A percentile compares a stretch with the other conserved stretches of the same genome.
Conservation (phyloP, 1,140 invertebrate genomes). For the Caenorhabditis elegans region WBcel235 BX284605.5:9224001-9224500, state of each 20-base stretch:
- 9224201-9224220: background rate
- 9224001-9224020: constrained; percentile 49
- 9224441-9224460: too few relatives aligned
- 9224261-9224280: constrained; percentile 13
- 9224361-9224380: too few relatives aligned
- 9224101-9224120: too few relatives aligned
- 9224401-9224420: too few relatives aligned
- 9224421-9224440: too few relatives aligned
- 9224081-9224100: background rate
- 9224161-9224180: constrained; percentile 8
- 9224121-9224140: constrained; percentile 16
- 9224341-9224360: background rate
- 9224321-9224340: constrained; percentile 2
- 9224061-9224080: background rate
- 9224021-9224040: constrained; percentile 45
- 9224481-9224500: too few relatives aligned
- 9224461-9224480: too few relatives aligned
- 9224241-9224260: background rate
- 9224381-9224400: too few relatives aligned
- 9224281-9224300: background rate
- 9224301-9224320: background rate
- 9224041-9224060: constrained; percentile 40
- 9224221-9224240: background rate
- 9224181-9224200: constrained; percentile 7
- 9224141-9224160: constrained; percentile 20